Percentiles rank a stretch among this genome's conserved stretches.
Evolutionary conservation across 1,140 invertebrate species (phyloP).

Genomic region (Brachionus paranguensis): DNA sequence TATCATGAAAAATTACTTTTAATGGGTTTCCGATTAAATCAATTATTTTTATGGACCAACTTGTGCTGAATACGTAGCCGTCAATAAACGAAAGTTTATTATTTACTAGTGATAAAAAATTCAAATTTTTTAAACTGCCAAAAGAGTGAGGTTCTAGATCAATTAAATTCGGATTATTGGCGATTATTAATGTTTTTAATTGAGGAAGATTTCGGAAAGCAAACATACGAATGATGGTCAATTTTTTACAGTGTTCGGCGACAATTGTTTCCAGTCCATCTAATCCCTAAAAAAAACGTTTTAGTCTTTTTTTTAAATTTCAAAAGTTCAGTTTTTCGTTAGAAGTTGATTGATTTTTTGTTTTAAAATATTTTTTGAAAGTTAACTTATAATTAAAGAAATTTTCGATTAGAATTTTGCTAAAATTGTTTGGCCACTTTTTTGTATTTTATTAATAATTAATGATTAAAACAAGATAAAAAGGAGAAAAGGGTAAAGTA

Average conservation of each 20-base stretch:
- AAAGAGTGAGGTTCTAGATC: conserved; percentile 29
- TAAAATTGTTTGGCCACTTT: no score
- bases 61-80: conserved; percentile 33
- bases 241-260: neutral
- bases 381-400: no score
- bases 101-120: neutral
- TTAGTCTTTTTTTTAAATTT: no score
- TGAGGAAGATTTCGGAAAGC: conserved; percentile 30
- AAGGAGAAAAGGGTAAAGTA: no score
- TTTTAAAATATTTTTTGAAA: no score
- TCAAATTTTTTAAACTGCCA: conserved; percentile 26
- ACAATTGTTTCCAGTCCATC: conserved; percentile 22
- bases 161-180: conserved; percentile 29
- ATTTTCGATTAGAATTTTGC: no score
- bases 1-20: neutral
- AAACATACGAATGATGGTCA: neutral
- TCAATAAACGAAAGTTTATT: conserved; percentile 28
- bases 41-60: conserved; percentile 24
- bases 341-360: neutral
- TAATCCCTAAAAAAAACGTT: neutral
- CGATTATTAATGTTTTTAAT: conserved; percentile 13
- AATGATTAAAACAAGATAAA: no score
- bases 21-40: conserved; percentile 36
- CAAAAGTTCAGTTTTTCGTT: neutral
- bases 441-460: no score